Evolutionary conservation across 2,888 invertebrate species (phyloP), one percentile per base, ranked within the genome.

Genomic region (Trichogramma dendrolimi): DNA sequence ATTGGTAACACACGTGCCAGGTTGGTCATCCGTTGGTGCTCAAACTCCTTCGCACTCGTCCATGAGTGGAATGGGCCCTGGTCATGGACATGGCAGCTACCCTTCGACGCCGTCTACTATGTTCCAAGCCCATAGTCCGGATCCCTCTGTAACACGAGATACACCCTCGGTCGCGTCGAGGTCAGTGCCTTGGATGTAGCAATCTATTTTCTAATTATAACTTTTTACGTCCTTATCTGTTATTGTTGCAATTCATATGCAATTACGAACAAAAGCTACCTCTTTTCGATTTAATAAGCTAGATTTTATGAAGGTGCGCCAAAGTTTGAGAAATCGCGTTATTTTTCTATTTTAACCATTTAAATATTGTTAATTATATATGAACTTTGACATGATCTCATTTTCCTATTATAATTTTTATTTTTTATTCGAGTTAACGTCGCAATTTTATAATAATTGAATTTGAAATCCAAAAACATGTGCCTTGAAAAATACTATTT

Each of bases 1-100:
- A 57, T 81, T 95, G 70, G 89, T 91, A 69, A 93, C 92, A 0
- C 91, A 91, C 63, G 87, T 94, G 51, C 93, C 93, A 46, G 87
- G 87, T 67, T 85, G 83, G 80, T 83, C 83, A 66, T 77, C 78
- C 5, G 72, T 74, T 61, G 79, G 80, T n/a, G 72, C 75, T 56
- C 74, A 75, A 63, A 78, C 76, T n/a, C 79, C 76, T 6, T 76
- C 75, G 3, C 79, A 77, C 56, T 78, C 75, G 11, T 77, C 75
- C 14, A 71, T 75, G 41, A 72, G 73, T 41, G 76, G 78, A 4
- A 71, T 76, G 5, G 86, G 87, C 68, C 81, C 81, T 73, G 81
- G 82, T 67, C 79, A 80, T 43, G 81, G 81, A 55, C 79, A 79
- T 59, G 78, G 77, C 61, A 84, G 83, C 69, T 84, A 85, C 72